Evolutionary conservation across 2,797 vertebrate genomes (phyloP).

Genomic region (Enteromius radiatus): DNA sequence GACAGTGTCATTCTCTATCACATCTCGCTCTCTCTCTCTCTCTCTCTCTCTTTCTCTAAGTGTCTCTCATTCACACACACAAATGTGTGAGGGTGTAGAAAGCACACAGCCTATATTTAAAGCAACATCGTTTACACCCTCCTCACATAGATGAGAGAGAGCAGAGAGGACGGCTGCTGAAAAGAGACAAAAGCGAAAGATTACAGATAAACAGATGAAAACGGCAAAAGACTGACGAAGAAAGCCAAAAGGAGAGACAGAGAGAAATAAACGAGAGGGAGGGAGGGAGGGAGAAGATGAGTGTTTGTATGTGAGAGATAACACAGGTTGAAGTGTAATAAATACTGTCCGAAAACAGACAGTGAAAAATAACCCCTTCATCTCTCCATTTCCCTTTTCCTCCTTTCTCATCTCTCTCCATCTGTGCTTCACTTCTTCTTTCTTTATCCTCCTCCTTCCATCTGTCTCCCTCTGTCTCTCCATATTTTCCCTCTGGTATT

Average conservation of each 20-base stretch:
- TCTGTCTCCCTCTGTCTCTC: slow-evolving; percentile 34
- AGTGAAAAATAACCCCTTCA: slow-evolving; percentile 58
- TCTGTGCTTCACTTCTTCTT: slow-evolving; percentile 49
- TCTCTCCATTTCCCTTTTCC: slow-evolving; percentile 54
- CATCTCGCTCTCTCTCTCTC: slow-evolving; percentile 11
- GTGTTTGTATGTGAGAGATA: slow-evolving; percentile 44
- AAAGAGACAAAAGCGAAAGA: slow-evolving; percentile 54
- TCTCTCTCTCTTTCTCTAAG: background rate
- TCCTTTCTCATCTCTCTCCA: slow-evolving; percentile 53
- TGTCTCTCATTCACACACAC: slow-evolving; percentile 36
- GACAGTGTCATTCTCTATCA: slow-evolving; percentile 21
- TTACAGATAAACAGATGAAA: slow-evolving; percentile 53
- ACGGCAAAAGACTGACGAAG: slow-evolving; percentile 8
- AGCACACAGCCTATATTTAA: slow-evolving; percentile 76
- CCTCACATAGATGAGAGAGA: slow-evolving; percentile 39
- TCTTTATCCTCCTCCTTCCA: slow-evolving; percentile 29
- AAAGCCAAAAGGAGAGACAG: slow-evolving; percentile 31
- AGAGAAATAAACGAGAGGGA: slow-evolving; percentile 28
- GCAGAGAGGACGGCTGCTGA: slow-evolving; percentile 36
- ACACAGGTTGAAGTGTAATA: slow-evolving; percentile 59
- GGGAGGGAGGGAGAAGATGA: slow-evolving; percentile 47
- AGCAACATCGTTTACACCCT: slow-evolving; percentile 79
- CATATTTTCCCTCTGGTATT: slow-evolving; percentile 47
- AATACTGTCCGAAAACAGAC: slow-evolving; percentile 57
- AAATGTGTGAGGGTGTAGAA: slow-evolving; percentile 63